These are phyloP conservation scores for Parnassius smintheus DNA, from an alignment of 2,888 invertebrate genomes.

Conservation along the genomic window DNA sequence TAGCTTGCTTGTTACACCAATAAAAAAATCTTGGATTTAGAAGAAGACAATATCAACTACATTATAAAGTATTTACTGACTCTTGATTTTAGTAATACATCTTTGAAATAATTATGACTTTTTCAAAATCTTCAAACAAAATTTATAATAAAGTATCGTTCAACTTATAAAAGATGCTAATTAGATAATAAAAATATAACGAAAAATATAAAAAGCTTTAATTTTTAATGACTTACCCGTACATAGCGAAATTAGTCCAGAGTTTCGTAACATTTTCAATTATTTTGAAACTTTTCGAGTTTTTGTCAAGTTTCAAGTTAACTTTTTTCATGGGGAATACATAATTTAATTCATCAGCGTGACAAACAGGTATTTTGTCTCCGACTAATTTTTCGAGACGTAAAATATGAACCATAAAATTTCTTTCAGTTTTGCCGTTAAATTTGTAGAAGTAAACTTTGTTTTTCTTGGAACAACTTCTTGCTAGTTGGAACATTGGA, in stretches of 20 bases:
- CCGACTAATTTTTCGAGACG: conserved; percentile 27
- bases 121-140: too few relatives aligned
- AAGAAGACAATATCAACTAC: too few relatives aligned
- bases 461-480: conserved; percentile 33
- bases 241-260: conserved; percentile 51
- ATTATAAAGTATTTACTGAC: too few relatives aligned
- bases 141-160: too few relatives aligned
- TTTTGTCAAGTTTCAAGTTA: conserved; percentile 30
- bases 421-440: conserved; percentile 44
- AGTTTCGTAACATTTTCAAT: conserved; percentile 42
- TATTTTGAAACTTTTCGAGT: conserved; percentile 37
- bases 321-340: conserved; percentile 37
- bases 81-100: too few relatives aligned
- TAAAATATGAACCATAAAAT: conserved; percentile 32
- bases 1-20: too few relatives aligned
- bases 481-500: conserved; percentile 37
- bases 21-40: too few relatives aligned
- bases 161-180: too few relatives aligned
- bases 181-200: too few relatives aligned
- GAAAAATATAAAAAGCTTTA: background rate
- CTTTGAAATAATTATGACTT: too few relatives aligned
- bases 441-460: conserved; percentile 47
- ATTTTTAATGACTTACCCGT: conserved; percentile 36
- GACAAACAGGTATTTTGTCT: conserved; percentile 35
- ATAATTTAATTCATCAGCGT: conserved; percentile 45